phyloP scores from a whole-genome alignment of 2,113 vertebrate genomes.

The Phalacrocorax pelagicus region DNA sequence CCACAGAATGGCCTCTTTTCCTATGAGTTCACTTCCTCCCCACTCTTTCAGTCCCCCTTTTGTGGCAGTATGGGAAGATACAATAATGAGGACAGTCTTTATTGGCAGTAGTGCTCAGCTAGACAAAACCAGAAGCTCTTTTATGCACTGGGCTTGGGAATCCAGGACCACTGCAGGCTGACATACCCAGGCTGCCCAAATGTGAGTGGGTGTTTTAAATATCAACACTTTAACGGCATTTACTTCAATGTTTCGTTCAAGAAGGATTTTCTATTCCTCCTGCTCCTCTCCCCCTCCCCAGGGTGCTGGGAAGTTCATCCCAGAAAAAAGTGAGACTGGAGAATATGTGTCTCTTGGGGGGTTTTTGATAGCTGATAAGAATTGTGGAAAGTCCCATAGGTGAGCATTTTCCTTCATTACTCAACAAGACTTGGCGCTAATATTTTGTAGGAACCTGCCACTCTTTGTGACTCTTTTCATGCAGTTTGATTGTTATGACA shows the following conservation, averaged over 20 bases:
- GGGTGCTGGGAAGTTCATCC: constrained; percentile 22
- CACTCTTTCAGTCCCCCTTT: neutral
- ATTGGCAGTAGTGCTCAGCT: neutral
- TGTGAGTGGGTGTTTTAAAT: neutral
- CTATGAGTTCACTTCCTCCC: neutral
- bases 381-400: constrained; percentile 53
- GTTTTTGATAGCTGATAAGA: constrained; percentile 4
- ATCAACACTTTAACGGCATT: neutral
- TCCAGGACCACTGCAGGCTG: neutral
- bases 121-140: neutral
- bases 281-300: neutral
- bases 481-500: constrained; percentile 14
- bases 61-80: neutral
- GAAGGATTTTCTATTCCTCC: neutral
- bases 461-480: neutral
- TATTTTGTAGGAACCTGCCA: neutral
- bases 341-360: neutral
- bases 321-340: neutral
- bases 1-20: neutral
- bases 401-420: constrained; percentile 45
- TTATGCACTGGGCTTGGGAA: neutral
- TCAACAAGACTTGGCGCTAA: constrained; percentile 1
- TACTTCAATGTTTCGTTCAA: neutral
- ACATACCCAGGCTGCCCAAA: neutral
- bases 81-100: neutral